phyloP scores from a whole-genome alignment of 2,113 vertebrate genomes.

The Campylomormyrus numenius region DNA sequence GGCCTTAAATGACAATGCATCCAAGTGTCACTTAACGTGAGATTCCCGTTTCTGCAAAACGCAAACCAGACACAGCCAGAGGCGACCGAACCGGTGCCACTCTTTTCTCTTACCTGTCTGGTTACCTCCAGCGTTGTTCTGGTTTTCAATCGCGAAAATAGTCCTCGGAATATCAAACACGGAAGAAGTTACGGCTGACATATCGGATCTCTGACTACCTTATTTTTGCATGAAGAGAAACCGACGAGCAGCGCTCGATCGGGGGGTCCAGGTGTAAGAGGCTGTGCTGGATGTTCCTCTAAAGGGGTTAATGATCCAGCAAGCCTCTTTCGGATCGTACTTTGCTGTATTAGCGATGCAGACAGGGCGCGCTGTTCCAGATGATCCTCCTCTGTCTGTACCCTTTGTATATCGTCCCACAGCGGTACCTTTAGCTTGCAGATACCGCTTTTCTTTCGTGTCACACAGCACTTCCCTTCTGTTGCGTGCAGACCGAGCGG shows the following conservation, averaged over 20 bases:
- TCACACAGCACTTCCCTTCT: no score
- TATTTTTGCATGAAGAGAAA: neutral
- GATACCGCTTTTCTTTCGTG: neutral
- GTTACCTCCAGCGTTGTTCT: constrained; percentile 31
- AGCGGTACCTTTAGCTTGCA: neutral
- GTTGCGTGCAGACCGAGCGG: neutral
- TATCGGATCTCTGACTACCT: constrained; percentile 34
- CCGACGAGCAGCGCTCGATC: neutral
- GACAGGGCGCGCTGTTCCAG: constrained; percentile 7
- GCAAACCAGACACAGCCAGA: neutral
- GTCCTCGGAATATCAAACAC: constrained; percentile 49
- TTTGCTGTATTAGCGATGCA: constrained; percentile 6
- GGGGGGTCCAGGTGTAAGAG: neutral
- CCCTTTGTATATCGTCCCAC: neutral
- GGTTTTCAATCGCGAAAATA: constrained; percentile 34
- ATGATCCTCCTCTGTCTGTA: constrained; percentile 4
- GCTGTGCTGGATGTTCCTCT: neutral
- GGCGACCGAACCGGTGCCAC: no score
- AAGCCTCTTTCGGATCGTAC: neutral
- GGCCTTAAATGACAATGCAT: neutral
- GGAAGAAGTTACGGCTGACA: constrained; percentile 57
- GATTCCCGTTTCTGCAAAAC: neutral
- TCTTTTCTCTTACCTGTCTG: constrained; percentile 58
- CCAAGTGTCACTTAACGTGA: neutral
- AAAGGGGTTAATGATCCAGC: constrained; percentile 6